Base-by-base conservation (phyloP, 2,888 invertebrate genomes). In the Cataglyphis cursor region DNA sequence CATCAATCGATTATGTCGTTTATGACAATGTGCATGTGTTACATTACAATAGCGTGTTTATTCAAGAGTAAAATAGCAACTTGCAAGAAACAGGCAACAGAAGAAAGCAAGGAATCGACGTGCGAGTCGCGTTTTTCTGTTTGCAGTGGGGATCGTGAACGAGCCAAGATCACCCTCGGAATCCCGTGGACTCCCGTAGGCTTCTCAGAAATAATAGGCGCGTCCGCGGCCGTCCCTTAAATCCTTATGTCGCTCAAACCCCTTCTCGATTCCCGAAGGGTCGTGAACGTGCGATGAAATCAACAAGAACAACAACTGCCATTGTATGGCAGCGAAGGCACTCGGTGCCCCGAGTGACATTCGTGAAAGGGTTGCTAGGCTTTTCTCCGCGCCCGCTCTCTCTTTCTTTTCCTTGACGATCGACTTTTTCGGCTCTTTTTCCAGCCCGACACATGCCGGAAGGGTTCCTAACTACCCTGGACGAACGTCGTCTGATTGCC, bases 281-380 rank as follows among this genome's bases (percentile, higher is more conserved):
- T 90, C 91, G 91, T 90, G 92, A 91, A 93, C 92, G 93, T 92
- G 93, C 92, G 93, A 94, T 94, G 94, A 94, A 95, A 95, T 94
- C 95, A 95, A 94, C 94, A 93, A 92, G 94, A 94, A 94, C 93
- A 94, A 94, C 90, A 90, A 90, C 81, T 92, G 91, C 88, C 88
- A 91, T 92, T 93, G 92, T 93, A 89, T 80, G 84, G 81, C 78
- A 88, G 89, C 90, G 64, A 87, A 85, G 88, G 90, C 92, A 93
- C 93, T 94, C 90, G 90, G 87, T 89, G 87, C 86, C 92, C 89
- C 91, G 92, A 94, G 93, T 94, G 94, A 95, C 94, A 94, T 92
- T 91, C 91, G 90, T 92, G 91, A 89, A 94, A 94, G 94, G 94
- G 94, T 94, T 94, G 91, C 28, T 59, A 65, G 54, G 44, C 66